Evolutionary conservation across 2,888 invertebrate species (phyloP), one percentile per base, ranked within the genome.

Genomic region (Heliconius ethilla): DNA sequence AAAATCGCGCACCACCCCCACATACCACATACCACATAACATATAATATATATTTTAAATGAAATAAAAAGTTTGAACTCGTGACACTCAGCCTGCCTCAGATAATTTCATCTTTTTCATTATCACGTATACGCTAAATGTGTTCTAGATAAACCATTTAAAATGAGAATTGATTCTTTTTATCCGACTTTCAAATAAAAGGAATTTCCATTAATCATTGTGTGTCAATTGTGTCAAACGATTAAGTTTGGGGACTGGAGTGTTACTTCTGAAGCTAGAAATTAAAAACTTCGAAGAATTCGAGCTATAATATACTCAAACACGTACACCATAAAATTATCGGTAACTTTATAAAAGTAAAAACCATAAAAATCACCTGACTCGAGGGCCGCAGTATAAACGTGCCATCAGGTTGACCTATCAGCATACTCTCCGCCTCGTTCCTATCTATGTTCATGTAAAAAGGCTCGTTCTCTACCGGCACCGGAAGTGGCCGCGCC

Each of bases 381-480:
- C 93, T 95, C 0, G 95, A 95, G 72, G 96, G 96, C 75, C 96
- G 89, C 81, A 96, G 87, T 73, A 96, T 91, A 82, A 95, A 96
- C 1, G 95, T 95, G 13, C 96, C 96, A 85, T 95, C 95, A n/a
- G 95, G 95, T 81, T 95, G 95, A 3, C 94, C 94, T 75, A 87
- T 89, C 83, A 96, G 85, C 78, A 96, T 83, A 77, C 92, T 91
- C 86, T 95, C 95, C 0, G 95, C 95, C 80, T 92, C 92, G 6
- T 87, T 87, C 76, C 96, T 86, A 77, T 94, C 93, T 78, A 96
- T 91, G 82, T 94, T 90, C 93, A 95, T 95, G 88, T 95, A 95
- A 83, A 94, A 95, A 66, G 95, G 90, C 85, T 96, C 95, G 83
- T 91, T 94, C 81, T 94, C 94, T 65, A 94, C 91, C 2, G 95